These are phyloP conservation scores for Andrena marginata DNA, from an alignment of 2,888 invertebrate species.

Conservation along the genomic window DNA sequence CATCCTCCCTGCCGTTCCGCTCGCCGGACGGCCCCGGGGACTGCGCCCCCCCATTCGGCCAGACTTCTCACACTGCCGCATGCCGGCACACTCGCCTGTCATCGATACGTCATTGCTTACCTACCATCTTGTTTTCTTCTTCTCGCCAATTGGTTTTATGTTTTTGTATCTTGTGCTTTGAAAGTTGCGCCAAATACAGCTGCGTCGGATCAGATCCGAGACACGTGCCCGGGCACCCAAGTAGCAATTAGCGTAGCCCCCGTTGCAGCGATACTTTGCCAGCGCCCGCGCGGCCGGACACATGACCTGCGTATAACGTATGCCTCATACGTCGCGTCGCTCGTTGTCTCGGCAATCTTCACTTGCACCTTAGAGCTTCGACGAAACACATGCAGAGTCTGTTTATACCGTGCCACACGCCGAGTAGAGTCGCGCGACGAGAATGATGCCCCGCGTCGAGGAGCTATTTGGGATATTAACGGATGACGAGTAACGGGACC, in stretches of 20 bases:
- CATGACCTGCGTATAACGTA: no score
- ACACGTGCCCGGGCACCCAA: slow-evolving; percentile 46
- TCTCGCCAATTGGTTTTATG: slow-evolving; percentile 56
- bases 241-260: slow-evolving; percentile 52
- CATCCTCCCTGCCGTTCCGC: slow-evolving; percentile 10
- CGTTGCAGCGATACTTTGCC: slow-evolving; percentile 21
- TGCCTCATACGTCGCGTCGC: no score
- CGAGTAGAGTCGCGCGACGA: not conserved
- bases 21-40: no score
- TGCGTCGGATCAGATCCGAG: slow-evolving; percentile 36
- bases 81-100: slow-evolving; percentile 55
- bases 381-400: slow-evolving; percentile 69
- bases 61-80: slow-evolving; percentile 52
- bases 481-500: not conserved
- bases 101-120: slow-evolving; percentile 60
- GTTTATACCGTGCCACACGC: slow-evolving; percentile 66
- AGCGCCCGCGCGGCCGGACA: not conserved
- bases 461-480: slow-evolving; percentile 15
- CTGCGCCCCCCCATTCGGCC: slow-evolving; percentile 13
- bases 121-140: slow-evolving; percentile 39
- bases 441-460: not conserved
- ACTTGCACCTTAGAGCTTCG: not conserved
- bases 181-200: slow-evolving; percentile 60
- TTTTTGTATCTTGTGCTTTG: slow-evolving; percentile 54
- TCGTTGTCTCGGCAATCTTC: no score